Percentiles rank a stretch among this genome's conserved stretches.
These are phyloP conservation scores for Haemorhous mexicanus DNA, from an alignment of 2,113 vertebrate genomes.

Conservation along the genomic window DNA sequence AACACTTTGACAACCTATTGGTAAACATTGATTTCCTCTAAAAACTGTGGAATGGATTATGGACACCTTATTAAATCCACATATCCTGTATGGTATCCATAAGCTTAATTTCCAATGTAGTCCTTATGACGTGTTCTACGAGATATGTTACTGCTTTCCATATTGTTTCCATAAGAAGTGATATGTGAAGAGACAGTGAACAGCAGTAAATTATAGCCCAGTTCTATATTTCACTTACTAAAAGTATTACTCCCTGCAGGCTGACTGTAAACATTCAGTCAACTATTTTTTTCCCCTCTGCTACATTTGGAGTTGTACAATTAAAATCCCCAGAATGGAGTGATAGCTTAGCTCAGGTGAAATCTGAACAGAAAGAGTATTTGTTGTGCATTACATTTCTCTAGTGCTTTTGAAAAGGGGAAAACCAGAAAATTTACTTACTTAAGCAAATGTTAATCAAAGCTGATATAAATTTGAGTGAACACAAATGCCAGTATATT, in stretches of 20 bases:
- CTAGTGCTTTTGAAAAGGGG: neutral
- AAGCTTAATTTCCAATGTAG: neutral
- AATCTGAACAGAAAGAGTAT: neutral
- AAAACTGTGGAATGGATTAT: neutral
- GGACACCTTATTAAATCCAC: neutral
- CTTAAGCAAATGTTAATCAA: neutral
- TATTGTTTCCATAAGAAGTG: neutral
- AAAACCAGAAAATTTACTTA: neutral
- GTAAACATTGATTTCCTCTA: conserved; percentile 8
- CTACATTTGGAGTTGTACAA: neutral
- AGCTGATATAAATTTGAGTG: neutral
- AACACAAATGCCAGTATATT: neutral
- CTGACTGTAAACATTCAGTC: neutral
- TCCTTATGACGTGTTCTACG: neutral
- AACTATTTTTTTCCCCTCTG: neutral
- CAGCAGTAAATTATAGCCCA: neutral
- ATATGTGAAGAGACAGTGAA: neutral
- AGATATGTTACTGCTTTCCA: neutral
- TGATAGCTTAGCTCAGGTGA: neutral
- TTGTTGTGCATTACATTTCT: neutral
- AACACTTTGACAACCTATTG: conserved; percentile 31
- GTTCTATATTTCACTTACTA: neutral
- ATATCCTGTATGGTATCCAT: neutral
- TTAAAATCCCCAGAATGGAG: neutral
- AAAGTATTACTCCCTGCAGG: neutral